phyloP scores from a whole-genome alignment of 2,888 invertebrate species.

The Lasioglossum villosulum region DNA sequence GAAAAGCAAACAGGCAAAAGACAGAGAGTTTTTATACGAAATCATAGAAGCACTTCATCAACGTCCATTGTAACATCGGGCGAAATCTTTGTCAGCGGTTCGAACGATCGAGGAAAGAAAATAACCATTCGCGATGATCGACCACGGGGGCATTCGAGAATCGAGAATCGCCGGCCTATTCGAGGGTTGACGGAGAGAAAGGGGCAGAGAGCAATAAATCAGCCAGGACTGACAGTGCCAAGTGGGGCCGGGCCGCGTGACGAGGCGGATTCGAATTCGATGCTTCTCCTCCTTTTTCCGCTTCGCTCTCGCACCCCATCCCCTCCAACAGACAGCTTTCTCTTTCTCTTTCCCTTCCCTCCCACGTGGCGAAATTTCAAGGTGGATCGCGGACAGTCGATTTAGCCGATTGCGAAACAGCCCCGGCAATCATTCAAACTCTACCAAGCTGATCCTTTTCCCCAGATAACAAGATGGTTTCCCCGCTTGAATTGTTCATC shows the following conservation, averaged over 20 bases:
- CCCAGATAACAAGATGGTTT: neutral
- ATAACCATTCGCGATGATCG: constrained; percentile 1
- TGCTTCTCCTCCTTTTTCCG: constrained; percentile 31
- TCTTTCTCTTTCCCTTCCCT: neutral
- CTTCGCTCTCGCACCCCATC: constrained; percentile 13
- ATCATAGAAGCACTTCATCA: neutral
- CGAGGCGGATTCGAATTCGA: constrained; percentile 58
- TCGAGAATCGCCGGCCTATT: constrained; percentile 32
- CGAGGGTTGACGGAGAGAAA: constrained; percentile 52
- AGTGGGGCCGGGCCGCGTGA: constrained; percentile 75
- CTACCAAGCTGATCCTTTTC: neutral
- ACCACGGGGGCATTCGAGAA: constrained; percentile 2
- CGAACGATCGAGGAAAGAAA: neutral
- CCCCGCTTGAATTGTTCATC: neutral
- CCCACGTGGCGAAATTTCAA: constrained; percentile 26
- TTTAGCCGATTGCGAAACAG: neutral
- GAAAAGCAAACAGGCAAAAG: neutral
- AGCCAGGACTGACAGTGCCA: constrained; percentile 75
- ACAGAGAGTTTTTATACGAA: neutral
- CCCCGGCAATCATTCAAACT: neutral
- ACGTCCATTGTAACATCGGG: neutral
- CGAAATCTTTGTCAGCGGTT: neutral
- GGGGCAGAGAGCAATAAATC: constrained; percentile 76
- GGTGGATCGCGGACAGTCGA: neutral
- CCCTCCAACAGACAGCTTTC: neutral